Percentiles rank a stretch among this genome's conserved stretches.
phyloP scores from a whole-genome alignment of 2,888 invertebrate genomes.

The Cancer borealis region DNA sequence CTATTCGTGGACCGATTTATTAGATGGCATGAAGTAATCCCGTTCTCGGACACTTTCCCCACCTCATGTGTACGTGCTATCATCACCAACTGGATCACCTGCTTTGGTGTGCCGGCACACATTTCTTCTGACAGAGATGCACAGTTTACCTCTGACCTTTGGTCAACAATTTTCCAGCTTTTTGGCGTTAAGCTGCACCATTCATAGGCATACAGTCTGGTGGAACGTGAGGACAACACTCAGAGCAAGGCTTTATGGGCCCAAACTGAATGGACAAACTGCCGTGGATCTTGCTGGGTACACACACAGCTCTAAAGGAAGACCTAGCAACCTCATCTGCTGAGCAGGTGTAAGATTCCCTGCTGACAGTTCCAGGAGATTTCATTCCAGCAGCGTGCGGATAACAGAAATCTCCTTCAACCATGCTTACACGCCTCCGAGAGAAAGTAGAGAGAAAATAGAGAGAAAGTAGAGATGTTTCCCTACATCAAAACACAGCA shows the following conservation, averaged over 20 bases:
- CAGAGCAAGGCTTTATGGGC: neutral
- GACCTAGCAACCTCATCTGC: neutral
- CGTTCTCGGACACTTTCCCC: slow-evolving; percentile 79
- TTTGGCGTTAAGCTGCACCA: neutral
- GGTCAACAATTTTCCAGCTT: neutral
- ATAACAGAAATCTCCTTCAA: no score
- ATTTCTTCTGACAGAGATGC: slow-evolving; percentile 79
- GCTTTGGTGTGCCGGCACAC: slow-evolving; percentile 79
- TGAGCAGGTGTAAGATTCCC: neutral
- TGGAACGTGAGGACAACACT: slow-evolving; percentile 15
- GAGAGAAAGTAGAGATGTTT: no score
- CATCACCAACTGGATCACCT: slow-evolving; percentile 79
- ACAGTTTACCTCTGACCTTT: slow-evolving; percentile 78
- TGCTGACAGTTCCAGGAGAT: slow-evolving; percentile 7
- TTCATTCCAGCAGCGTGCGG: no score
- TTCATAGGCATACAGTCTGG: slow-evolving; percentile 5
- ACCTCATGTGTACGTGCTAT: slow-evolving; percentile 80
- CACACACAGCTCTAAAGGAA: neutral
- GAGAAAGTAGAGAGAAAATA: no score
- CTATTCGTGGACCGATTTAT: slow-evolving; percentile 78
- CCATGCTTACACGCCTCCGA: no score
- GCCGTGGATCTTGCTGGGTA: neutral
- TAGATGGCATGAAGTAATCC: slow-evolving; percentile 78
- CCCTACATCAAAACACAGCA: no score
- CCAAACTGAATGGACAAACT: slow-evolving; percentile 28